A percentile compares a stretch with the other conserved stretches of the same genome.
These are phyloP conservation scores for Hypothenemus hampei DNA, from an alignment of 1,140 invertebrate species.

Conservation along the genomic window DNA sequence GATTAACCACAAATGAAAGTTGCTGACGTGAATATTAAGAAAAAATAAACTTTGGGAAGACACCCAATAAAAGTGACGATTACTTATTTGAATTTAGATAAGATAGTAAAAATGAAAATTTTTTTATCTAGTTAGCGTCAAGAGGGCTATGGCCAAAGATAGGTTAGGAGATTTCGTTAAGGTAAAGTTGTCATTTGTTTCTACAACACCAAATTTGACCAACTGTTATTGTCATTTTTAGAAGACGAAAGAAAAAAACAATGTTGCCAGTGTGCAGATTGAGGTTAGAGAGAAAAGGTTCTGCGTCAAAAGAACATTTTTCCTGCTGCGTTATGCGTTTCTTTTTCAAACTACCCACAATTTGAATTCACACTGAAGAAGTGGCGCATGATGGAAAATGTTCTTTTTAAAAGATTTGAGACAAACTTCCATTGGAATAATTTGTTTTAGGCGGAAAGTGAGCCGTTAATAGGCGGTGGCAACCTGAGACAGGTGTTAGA, in stretches of 20 bases:
- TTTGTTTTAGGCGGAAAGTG: conserved; percentile 18
- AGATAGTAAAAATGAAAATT: too few relatives aligned
- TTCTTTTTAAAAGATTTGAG: background rate
- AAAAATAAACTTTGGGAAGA: too few relatives aligned
- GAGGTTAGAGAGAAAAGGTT: conserved; percentile 5
- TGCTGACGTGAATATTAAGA: too few relatives aligned
- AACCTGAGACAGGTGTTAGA: conserved; percentile 25
- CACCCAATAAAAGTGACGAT: too few relatives aligned
- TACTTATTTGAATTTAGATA: too few relatives aligned
- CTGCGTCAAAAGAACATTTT: background rate
- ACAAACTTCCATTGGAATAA: background rate
- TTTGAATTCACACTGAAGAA: too few relatives aligned
- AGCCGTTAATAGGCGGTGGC: background rate
- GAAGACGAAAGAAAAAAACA: background rate
- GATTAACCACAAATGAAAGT: too few relatives aligned
- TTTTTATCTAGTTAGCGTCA: too few relatives aligned
- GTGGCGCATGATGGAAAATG: too few relatives aligned
- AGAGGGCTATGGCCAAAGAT: conserved; percentile 20
- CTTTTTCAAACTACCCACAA: too few relatives aligned
- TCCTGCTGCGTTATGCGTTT: too few relatives aligned
- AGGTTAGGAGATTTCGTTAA: conserved; percentile 24
- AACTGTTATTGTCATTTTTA: background rate
- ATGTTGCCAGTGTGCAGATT: conserved; percentile 11
- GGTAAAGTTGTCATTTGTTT: background rate
- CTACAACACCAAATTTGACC: background rate